Conservation (phyloP, 2,113 vertebrate species). For the Charina bottae region DNA sequence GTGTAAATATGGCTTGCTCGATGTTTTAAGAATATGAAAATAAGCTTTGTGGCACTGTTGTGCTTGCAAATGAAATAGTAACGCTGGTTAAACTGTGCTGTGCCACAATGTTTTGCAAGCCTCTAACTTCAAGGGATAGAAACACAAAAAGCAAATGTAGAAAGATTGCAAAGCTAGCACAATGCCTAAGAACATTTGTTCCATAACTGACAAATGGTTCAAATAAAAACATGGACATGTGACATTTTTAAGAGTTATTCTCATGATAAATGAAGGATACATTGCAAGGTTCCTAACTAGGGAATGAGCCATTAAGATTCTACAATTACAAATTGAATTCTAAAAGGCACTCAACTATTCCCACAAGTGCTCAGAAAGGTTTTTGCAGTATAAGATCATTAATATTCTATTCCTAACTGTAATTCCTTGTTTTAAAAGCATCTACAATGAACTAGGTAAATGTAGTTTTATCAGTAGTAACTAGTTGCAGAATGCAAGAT, state of each 20-base stretch:
- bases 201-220: constrained; percentile 9
- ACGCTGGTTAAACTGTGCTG: not conserved
- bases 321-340: constrained; percentile 16
- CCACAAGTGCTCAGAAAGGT: not conserved
- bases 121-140: constrained; percentile 3
- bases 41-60: not conserved
- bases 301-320: constrained; percentile 1
- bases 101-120: not conserved
- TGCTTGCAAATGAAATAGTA: not conserved
- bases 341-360: constrained; percentile 6
- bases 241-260: not conserved
- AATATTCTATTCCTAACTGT: constrained; percentile 22
- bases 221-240: not conserved
- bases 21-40: not conserved
- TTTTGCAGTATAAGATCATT: constrained; percentile 4
- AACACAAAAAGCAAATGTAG: not conserved
- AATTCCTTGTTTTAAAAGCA: constrained; percentile 31
- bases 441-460: not conserved
- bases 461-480: not conserved
- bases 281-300: not conserved
- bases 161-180: not conserved
- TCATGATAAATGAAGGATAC: constrained; percentile 15
- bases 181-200: not conserved
- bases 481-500: constrained; percentile 1
- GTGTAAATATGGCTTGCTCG: not conserved